Conservation (phyloP, 2,113 vertebrate species). For the Brachyhypopomus occidentalis region DNA sequence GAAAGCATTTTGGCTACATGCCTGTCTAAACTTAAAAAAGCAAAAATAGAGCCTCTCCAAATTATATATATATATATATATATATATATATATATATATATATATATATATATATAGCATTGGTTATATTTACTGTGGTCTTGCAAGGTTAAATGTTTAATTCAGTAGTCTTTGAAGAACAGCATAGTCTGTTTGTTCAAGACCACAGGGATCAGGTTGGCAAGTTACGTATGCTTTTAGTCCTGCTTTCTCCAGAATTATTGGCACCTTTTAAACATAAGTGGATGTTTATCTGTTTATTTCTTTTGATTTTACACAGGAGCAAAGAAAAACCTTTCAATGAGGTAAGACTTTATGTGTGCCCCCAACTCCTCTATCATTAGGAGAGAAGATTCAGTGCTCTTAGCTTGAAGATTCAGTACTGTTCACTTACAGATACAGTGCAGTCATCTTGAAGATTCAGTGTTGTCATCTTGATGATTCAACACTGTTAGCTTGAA, state of each 20-base stretch:
- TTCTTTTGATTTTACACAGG: no score
- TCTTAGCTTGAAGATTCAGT: no score
- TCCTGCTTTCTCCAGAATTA: no score
- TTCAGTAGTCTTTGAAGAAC: slow-evolving; percentile 11
- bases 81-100: slow-evolving; percentile 40
- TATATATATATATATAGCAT: slow-evolving; percentile 35
- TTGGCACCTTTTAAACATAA: no score
- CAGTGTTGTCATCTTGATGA: no score
- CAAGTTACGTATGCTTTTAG: neutral
- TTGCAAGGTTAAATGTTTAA: slow-evolving; percentile 18
- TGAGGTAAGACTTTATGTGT: no score
- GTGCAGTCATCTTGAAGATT: no score
- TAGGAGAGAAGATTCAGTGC: no score
- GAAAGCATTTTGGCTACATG: slow-evolving; percentile 36
- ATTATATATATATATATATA: slow-evolving; percentile 38
- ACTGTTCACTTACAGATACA: no score
- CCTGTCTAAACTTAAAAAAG: slow-evolving; percentile 43
- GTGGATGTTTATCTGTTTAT: neutral
- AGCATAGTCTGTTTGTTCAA: slow-evolving; percentile 19
- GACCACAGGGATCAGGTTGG: neutral
- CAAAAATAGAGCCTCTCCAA: slow-evolving; percentile 12
- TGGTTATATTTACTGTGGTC: slow-evolving; percentile 24
- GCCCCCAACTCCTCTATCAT: no score
- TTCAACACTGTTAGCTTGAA: no score
- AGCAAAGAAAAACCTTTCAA: no score